Evolutionary conservation across 2,797 vertebrate genomes (phyloP), one percentile per base, ranked within the genome.

Genomic region (Aphelocoma californica): DNA sequence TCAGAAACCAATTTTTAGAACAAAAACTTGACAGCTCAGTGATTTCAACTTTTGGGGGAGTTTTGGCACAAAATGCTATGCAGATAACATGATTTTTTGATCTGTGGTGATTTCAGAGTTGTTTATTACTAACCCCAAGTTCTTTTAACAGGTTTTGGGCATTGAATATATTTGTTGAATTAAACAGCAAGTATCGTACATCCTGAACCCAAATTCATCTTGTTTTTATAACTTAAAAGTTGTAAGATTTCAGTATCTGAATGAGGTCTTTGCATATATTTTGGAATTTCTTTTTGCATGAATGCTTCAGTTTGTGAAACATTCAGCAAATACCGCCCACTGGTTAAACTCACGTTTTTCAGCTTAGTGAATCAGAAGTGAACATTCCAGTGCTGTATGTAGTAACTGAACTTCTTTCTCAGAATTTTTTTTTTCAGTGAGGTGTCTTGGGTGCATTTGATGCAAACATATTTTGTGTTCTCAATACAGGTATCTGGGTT

Each of bases 401-500:
- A 81, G 48, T 45, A 79, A 70, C 2, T 20, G 14, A 86, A 53
- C 23, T 60, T 78, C 24, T 62, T 77, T 38, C 42, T 79, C 36
- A 64, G 45, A 7, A 1, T 12, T 62, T 50, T 54, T 53, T 61
- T 53, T 18, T 3, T 3, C 0, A 1, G 1, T 50, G 58, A 67
- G 45, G 9, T 38, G 16, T 50, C 42, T 71, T 45, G 48, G 9
- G 14, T 79, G 14, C 14, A 54, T 72, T 26, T 38, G 56, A 61
- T 69, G 40, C 28, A 88, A 61, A 60, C 28, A 15, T 42, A 25
- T 42, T 92, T 81, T 54, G 5, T 66, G 25, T 70, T 80, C 36
- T 62, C 1, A 1, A 15, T 18, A 36, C 5, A 24, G 20, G 10
- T 19, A 20, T 31, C 5, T 7, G 12, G 4, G 14, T 28, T 47